A percentile compares a stretch with the other conserved stretches of the same genome.
Conservation (phyloP, 2,888 invertebrate genomes). For the Acanthosepion pharaonis region DNA sequence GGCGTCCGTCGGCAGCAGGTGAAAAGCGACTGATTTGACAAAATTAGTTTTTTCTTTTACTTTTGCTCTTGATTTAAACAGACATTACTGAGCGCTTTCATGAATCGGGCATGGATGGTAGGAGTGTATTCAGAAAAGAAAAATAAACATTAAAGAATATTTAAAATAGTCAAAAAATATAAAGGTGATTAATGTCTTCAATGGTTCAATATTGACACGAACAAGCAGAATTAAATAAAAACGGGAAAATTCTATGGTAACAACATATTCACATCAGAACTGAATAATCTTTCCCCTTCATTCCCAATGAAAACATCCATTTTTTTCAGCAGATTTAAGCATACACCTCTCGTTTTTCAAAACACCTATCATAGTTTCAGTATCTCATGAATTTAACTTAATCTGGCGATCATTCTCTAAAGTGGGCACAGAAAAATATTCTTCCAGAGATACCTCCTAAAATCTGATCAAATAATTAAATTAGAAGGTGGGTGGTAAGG, state of each 20-base stretch:
- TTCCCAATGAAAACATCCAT: background rate
- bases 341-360: too few relatives aligned
- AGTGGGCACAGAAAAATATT: too few relatives aligned
- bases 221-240: background rate
- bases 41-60: background rate
- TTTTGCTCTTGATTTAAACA: background rate
- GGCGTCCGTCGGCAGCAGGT: background rate
- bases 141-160: background rate
- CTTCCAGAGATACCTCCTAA: too few relatives aligned
- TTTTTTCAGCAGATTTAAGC: too few relatives aligned
- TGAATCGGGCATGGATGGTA: background rate
- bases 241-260: background rate
- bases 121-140: background rate
- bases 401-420: too few relatives aligned
- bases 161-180: background rate
- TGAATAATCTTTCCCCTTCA: background rate
- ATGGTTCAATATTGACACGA: background rate
- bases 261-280: background rate
- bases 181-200: background rate
- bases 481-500: too few relatives aligned
- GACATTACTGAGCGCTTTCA: background rate
- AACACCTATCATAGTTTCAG: too few relatives aligned
- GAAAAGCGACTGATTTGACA: background rate
- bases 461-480: too few relatives aligned
- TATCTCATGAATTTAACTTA: too few relatives aligned